phyloP scores from a whole-genome alignment of 2,113 vertebrate species.

The Pedetes capensis region DNA sequence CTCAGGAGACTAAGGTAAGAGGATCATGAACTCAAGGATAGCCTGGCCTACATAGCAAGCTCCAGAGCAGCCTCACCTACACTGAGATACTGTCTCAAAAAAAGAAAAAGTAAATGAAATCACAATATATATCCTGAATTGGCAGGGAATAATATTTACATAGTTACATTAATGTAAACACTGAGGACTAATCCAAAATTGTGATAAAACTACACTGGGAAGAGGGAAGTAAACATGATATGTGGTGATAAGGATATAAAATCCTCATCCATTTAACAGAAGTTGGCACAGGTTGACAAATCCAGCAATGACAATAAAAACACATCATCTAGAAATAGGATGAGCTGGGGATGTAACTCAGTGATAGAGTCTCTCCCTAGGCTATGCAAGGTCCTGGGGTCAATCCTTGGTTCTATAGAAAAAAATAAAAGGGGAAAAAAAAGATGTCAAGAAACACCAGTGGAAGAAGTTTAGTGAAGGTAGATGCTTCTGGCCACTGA shows the following conservation, averaged over 20 bases:
- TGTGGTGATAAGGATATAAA: not conserved
- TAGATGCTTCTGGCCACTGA: not conserved
- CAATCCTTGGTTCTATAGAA: not conserved
- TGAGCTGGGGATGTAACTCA: too few relatives aligned
- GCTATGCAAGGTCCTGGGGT: too few relatives aligned
- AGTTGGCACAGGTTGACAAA: not conserved
- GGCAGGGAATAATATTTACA: not conserved
- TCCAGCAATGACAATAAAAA: not conserved
- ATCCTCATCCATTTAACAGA: not conserved
- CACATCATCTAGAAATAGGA: not conserved
- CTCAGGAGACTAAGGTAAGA: too few relatives aligned
- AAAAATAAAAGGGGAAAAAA: not conserved
- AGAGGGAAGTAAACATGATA: not conserved
- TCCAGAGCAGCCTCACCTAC: too few relatives aligned
- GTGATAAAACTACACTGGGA: not conserved
- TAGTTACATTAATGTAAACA: not conserved
- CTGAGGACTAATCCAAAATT: not conserved
- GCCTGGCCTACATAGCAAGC: too few relatives aligned
- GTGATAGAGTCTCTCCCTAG: too few relatives aligned
- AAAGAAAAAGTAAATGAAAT: slow-evolving; percentile 27
- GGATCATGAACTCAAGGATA: too few relatives aligned
- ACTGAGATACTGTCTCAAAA: too few relatives aligned
- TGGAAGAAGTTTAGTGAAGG: not conserved
- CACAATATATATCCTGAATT: not conserved
- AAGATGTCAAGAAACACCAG: not conserved